phyloP scores from a whole-genome alignment of 2,113 vertebrate species.

The Mystacornis crossleyi region DNA sequence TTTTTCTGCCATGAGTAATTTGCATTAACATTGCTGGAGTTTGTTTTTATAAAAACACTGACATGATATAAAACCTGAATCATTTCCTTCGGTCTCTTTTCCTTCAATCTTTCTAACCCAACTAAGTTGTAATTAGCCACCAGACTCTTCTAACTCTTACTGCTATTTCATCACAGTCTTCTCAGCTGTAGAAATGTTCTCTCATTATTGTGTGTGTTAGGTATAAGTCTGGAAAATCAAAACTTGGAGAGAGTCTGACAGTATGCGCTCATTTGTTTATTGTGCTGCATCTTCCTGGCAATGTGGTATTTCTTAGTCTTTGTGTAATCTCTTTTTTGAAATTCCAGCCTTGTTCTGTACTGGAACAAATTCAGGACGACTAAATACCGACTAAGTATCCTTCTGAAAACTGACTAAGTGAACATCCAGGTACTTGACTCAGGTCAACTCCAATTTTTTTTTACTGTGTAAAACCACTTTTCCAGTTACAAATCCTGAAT shows the following conservation, averaged over 20 bases:
- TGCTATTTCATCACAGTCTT: not conserved
- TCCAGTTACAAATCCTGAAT: not conserved
- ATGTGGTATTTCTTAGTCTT: not conserved
- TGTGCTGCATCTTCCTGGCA: not conserved
- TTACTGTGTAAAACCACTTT: not conserved
- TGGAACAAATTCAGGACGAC: not conserved
- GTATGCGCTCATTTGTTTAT: not conserved
- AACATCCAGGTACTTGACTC: not conserved
- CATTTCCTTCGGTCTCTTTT: not conserved
- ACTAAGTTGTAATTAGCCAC: not conserved
- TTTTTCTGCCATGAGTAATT: not conserved
- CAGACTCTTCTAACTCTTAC: not conserved
- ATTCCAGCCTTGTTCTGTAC: not conserved
- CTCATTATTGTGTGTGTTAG: not conserved
- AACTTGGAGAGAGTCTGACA: not conserved
- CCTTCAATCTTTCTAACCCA: not conserved
- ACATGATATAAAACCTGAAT: not conserved
- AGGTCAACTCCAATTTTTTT: not conserved
- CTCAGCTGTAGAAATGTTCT: not conserved
- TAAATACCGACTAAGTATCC: not conserved
- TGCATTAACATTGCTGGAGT: not conserved
- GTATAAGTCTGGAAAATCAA: not conserved
- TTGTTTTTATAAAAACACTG: not conserved
- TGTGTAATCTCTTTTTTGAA: not conserved
- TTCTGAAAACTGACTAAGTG: not conserved